Base-by-base conservation (phyloP, 2,797 vertebrate genomes). In the Sphenopsis melanotis region DNA sequence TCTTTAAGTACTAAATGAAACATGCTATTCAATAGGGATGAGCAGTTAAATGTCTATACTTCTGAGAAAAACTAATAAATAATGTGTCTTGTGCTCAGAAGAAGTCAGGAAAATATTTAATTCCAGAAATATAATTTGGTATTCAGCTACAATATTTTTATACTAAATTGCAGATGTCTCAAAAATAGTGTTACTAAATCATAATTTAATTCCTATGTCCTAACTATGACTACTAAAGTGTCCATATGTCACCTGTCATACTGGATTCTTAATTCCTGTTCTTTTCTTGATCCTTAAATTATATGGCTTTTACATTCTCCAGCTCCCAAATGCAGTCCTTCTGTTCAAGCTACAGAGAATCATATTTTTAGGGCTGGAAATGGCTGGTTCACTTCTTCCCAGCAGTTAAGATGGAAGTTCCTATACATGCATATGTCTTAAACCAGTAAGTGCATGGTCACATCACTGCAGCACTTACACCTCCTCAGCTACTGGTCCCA, bases 1-100 rank as follows among this genome's bases (percentile, higher is more conserved):
- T 88, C n/a, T 93, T 70, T 87, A 91, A 52, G 78, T 66, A 65
- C 81, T 68, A 86, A 89, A 78, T 91, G 75, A 89, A 81, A 94
- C 64, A n/a, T 53, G 68, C 9, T 83, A n/a, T 74, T 95, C 89
- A 81, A 66, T 41, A 86, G 63, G 47, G 70, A 90, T 89, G 83
- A 90, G 81, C 66, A 88, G 57, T 69, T 83, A 83, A 90, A 55
- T 77, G 55, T 16, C 60, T 69, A 68, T 41, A 21, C 68, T 76
- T 92, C 53, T 71, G 52, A 93, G 55, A 47, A 93, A 87, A 87
- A 30, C 50, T 17, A 63, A 85, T 80, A 87, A 80, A 86, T 84
- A 80, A 75, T 52, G 27, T 82, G 59, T 68, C 64, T 87, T 65
- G 21, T 68, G 59, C 59, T 93, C 70, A 65, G 74, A 89, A 66